Conservation (phyloP, 2,113 vertebrate genomes). For the Odobenus rosmarus region DNA sequence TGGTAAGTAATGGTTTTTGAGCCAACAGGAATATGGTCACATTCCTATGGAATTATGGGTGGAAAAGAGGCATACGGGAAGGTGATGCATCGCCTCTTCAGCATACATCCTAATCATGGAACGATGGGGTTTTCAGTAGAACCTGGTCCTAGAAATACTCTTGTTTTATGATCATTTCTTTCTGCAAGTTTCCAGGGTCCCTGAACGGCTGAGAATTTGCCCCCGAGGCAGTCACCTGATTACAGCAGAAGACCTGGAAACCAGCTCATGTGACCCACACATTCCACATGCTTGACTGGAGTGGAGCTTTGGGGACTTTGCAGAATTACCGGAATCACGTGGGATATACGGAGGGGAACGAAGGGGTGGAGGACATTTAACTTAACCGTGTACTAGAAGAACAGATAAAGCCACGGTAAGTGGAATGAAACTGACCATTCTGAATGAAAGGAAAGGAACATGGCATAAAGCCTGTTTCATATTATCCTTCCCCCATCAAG, state of each 20-base stretch:
- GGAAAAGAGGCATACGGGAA: background rate
- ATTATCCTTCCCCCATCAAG: slow-evolving; percentile 14
- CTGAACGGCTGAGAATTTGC: slow-evolving; percentile 63
- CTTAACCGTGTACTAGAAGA: background rate
- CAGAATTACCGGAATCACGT: slow-evolving; percentile 40
- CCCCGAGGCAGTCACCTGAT: slow-evolving; percentile 64
- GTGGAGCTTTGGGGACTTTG: background rate
- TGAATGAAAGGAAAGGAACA: background rate
- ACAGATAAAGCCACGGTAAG: background rate
- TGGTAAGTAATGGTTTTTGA: background rate
- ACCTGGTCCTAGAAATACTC: slow-evolving; percentile 34
- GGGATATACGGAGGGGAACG: background rate
- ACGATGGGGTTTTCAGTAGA: background rate
- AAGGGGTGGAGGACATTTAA: background rate
- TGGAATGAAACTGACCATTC: background rate
- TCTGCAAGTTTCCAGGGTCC: slow-evolving; percentile 17
- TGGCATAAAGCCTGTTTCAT: accelerated
- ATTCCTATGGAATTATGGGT: background rate
- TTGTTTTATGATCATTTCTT: slow-evolving; percentile 44
- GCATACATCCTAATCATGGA: background rate
- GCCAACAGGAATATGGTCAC: background rate
- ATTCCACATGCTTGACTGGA: slow-evolving; percentile 71
- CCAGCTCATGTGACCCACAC: slow-evolving; percentile 44
- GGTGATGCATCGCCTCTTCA: background rate
- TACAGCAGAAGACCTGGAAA: slow-evolving; percentile 8